Conservation (phyloP, 2,113 vertebrate species). For the Sterrhoptilus dennistouni region DNA sequence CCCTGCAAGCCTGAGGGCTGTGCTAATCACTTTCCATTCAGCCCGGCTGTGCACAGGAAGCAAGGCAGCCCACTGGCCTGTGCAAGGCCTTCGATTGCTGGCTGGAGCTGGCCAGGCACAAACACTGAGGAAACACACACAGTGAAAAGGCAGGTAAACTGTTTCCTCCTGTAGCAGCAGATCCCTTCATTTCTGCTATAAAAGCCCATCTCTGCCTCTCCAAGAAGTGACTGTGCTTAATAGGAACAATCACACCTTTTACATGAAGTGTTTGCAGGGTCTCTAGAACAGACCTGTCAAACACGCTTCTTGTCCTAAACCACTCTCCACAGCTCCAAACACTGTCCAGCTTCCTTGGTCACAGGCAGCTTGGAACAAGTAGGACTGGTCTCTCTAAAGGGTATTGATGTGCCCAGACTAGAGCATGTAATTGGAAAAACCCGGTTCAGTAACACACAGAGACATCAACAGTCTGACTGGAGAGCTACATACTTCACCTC, state of each 20-base stretch:
- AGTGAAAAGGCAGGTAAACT: not conserved
- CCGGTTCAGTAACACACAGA: accelerated
- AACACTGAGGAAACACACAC: not conserved
- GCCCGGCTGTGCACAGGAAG: not conserved
- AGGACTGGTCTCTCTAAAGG: not conserved
- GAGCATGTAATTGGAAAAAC: not conserved
- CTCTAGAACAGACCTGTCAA: not conserved
- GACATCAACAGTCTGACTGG: not conserved
- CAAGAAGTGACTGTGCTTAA: not conserved
- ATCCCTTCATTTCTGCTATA: not conserved
- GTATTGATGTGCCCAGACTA: not conserved
- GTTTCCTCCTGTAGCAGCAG: accelerated
- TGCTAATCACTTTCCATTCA: not conserved
- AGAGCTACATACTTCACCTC: not conserved
- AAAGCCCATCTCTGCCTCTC: not conserved
- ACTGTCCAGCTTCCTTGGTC: not conserved
- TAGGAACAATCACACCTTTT: not conserved
- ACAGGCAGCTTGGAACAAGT: not conserved
- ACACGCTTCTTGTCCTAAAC: not conserved
- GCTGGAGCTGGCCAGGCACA: not conserved
- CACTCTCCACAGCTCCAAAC: not conserved
- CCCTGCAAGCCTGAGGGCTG: not conserved
- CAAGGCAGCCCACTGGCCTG: not conserved
- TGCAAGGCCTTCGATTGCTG: accelerated
- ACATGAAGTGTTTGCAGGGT: not conserved